These are phyloP conservation scores for Saimiri boliviensis DNA, from an alignment of 2,113 vertebrate genomes.

Conservation along the genomic window DNA sequence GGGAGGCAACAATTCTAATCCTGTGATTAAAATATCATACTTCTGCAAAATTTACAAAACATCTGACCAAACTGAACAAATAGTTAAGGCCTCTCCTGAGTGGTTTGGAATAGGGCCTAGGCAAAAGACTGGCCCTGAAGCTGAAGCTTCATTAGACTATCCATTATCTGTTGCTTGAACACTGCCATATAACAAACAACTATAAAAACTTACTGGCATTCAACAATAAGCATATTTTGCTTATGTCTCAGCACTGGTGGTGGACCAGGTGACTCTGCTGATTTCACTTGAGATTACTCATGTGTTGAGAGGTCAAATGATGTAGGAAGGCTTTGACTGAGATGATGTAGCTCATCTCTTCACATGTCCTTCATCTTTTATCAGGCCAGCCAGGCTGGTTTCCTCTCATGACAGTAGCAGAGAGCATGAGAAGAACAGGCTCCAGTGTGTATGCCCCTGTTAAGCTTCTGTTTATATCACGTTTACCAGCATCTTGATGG, in stretches of 20 bases:
- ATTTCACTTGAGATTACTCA: neutral
- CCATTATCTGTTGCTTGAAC: neutral
- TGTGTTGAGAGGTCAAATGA: neutral
- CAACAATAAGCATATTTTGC: neutral
- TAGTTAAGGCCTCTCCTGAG: neutral
- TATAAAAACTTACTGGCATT: neutral
- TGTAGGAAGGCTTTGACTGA: neutral
- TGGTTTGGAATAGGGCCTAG: neutral
- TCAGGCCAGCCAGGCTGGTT: neutral
- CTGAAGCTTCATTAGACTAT: neutral
- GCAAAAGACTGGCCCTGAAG: neutral
- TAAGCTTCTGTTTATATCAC: neutral
- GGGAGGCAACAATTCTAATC: neutral
- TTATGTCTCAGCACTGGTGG: neutral
- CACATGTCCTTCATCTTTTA: neutral
- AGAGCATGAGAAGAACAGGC: neutral
- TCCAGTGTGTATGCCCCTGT: neutral
- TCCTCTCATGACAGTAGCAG: neutral
- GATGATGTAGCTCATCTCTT: neutral
- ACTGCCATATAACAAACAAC: neutral
- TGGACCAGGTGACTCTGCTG: neutral
- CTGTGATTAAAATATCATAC: neutral
- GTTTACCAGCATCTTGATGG: neutral
- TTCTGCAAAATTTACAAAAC: neutral
- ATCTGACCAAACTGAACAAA: neutral